phyloP scores from a whole-genome alignment of 2,113 vertebrate genomes.

The Eptesicus fuscus region DNA sequence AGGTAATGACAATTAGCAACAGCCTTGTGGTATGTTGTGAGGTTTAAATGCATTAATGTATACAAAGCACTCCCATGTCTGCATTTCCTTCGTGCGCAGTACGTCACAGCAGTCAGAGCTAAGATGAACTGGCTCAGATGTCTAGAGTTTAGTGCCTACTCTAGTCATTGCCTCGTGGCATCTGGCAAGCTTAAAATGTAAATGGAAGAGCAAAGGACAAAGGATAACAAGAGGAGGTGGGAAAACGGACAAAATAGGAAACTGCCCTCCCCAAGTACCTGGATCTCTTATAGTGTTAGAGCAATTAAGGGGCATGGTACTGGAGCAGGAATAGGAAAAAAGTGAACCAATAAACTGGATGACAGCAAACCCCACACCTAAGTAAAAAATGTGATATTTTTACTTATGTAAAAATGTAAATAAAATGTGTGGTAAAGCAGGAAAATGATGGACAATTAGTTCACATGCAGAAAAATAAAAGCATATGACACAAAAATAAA shows the following conservation, averaged over 20 bases:
- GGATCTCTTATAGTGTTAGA: not conserved
- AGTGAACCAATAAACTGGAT: not conserved
- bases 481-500: not conserved
- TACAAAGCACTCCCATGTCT: not conserved
- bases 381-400: not conserved
- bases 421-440: not conserved
- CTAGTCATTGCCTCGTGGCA: not conserved
- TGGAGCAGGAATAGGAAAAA: not conserved
- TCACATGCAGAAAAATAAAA: not conserved
- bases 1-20: not conserved
- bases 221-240: not conserved
- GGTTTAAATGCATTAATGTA: not conserved
- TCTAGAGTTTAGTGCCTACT: not conserved
- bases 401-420: no score
- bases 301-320: not conserved
- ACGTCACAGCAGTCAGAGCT: not conserved
- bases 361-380: not conserved
- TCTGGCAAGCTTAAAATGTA: not conserved
- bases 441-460: not conserved
- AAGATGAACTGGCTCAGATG: not conserved
- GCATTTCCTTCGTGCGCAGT: not conserved
- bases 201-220: not conserved
- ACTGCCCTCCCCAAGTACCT: not conserved
- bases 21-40: not conserved
- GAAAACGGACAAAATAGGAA: not conserved